Percentiles rank a stretch among this genome's conserved stretches.
These are phyloP conservation scores for Anser cygnoides DNA, from an alignment of 2,113 vertebrate genomes.

Conservation along the genomic window DNA sequence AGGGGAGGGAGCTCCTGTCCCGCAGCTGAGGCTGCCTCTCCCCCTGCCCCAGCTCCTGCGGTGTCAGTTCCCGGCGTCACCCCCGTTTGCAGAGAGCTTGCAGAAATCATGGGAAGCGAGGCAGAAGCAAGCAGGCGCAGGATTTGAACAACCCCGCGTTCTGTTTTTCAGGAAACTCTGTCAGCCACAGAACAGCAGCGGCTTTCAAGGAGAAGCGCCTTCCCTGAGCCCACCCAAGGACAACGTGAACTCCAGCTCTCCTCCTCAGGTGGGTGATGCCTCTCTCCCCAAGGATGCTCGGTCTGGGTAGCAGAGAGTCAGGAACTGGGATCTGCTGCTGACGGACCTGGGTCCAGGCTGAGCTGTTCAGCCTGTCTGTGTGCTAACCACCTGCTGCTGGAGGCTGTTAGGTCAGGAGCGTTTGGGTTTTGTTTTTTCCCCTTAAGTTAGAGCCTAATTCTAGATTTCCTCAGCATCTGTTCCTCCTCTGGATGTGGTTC, in stretches of 20 bases:
- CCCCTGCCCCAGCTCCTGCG: not conserved
- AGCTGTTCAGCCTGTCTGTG: not conserved
- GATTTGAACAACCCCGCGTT: accelerated
- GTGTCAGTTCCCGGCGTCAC: accelerated
- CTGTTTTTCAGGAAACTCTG: slow-evolving; percentile 84
- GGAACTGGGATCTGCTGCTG: accelerated
- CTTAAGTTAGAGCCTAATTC: not conserved
- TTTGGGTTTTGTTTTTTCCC: not conserved
- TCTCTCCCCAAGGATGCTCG: not conserved
- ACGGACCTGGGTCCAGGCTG: not conserved
- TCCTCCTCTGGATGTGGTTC: slow-evolving; percentile 28
- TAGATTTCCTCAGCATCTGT: not conserved
- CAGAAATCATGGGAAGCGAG: accelerated
- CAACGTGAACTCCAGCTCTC: slow-evolving; percentile 78
- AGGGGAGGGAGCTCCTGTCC: too few relatives aligned
- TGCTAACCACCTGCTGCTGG: not conserved
- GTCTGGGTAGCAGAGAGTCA: not conserved
- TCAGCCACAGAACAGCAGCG: slow-evolving; percentile 78
- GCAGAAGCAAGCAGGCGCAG: accelerated
- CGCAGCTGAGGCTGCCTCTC: not conserved
- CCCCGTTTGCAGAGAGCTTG: not conserved
- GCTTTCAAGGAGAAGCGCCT: slow-evolving; percentile 76
- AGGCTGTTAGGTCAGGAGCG: not conserved
- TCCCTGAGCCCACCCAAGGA: slow-evolving; percentile 88
- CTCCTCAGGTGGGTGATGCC: slow-evolving; percentile 83